Base-by-base conservation (phyloP, 2,113 vertebrate genomes). In the Cinclus mexicanus region DNA sequence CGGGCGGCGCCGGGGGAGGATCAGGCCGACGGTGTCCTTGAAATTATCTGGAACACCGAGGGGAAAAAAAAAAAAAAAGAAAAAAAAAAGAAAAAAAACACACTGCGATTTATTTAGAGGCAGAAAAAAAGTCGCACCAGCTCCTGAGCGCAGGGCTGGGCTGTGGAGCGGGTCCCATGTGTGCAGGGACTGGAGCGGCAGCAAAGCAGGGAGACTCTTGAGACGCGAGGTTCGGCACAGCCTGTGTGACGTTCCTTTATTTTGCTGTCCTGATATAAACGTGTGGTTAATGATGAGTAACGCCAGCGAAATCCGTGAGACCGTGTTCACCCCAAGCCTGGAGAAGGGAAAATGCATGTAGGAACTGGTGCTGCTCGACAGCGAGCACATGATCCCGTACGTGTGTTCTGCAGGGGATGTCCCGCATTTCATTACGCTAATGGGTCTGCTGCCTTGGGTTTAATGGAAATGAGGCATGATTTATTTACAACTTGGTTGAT, bases 351-450 rank as follows among this genome's bases (percentile, higher is more conserved):
- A 20, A 9, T 0, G 3, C 21, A 21, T 0, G 9, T 10, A 4
- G 2, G 5, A 65, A 59, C 25, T 3, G 1, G 25, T 2, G 33
- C 49, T 25, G 33, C 12, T 1, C 0, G 5, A 23, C 5, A 42
- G 5, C 1, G 2, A 42, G 5, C 1, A 2, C 9, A 0, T 0
- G 35, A 23, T n/a, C 26, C 60, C 6, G 0, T 4, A 0, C 7
- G 1, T 3, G 2, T 4, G 8, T 49, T 23, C 52, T 15, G 2
- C 23, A 6, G 8, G 14, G 28, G 11, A 19, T 2, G 28, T 4
- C 26, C 26, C n/a, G 1, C 37, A 0, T 6, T 55, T 44, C 41
- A 31, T 56, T 49, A 35, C n/a, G 25, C 29, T 13, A 19, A 1
- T 5, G 20, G 18, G 6, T 29, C 41, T 59, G n/a, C 11, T 53